Base-by-base conservation (phyloP, 2,797 vertebrate species). In the Acanthiza pusilla region DNA sequence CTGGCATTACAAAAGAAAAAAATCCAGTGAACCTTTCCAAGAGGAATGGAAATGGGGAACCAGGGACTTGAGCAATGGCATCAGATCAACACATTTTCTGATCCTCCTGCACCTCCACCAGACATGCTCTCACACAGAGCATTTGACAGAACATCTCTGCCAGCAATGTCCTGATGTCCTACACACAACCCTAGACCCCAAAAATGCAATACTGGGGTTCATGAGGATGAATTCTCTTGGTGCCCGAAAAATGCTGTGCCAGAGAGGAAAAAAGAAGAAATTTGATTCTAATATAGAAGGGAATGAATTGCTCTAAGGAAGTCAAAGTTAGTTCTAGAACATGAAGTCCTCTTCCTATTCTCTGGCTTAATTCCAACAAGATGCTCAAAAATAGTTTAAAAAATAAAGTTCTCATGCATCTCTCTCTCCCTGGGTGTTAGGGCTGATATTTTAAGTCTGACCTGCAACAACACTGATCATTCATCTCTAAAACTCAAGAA, bases 361-460 rank as follows among this genome's bases (percentile, higher is more conserved):
- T 48, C 47, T 86, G 66, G 34, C 23, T 89, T 58, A 70, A 89
- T 66, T 87, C 43, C 61, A 82, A 53, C 10, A 67, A 82, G 36
- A 87, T 50, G 26, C 30, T 54, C 48, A 78, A 57, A 85, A 92
- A 57, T 30, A 87, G 42, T 72, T 72, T 23, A 1, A 34, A 61
- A 53, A 36, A 53, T 8, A 16, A 51, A 83, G 30, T 55, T 65
- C 32, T 19, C 43, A 34, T 20, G 36, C 32, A 17, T 20, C 7
- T 29, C 26, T 29, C 26, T 80, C 13, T 48, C 38, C 20, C n/a
- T 74, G 60, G 27, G 40, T 77, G 40, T 66, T 50, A 82, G 21
- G 29, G 38, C 36, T 89, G 63, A 5, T 51, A 76, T 55, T 93
- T 84, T 48, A 78, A 86, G 60, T 36, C 23, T 86, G 48, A 93